These are phyloP conservation scores for Brachionus rotundiformis DNA, from an alignment of 1,140 invertebrate species.

Conservation along the genomic window DNA sequence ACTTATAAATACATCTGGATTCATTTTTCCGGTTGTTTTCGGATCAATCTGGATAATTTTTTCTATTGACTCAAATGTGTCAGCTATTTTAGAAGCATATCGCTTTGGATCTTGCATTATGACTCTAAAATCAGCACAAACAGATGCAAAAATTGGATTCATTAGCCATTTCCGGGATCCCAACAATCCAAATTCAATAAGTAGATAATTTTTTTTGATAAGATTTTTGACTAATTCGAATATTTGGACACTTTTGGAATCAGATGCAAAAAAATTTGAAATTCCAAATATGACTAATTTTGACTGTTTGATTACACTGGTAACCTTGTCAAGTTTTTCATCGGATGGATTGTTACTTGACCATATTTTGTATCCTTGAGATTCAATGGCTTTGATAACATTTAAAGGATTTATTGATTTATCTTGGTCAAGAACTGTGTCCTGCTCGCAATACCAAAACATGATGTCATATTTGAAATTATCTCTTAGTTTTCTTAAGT, in stretches of 20 bases:
- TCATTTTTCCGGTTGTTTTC: conserved; percentile 33
- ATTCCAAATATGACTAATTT: background rate
- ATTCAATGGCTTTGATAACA: conserved; percentile 55
- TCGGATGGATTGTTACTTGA: background rate
- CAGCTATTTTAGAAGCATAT: conserved; percentile 57
- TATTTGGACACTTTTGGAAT: conserved; percentile 5
- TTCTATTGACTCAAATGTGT: conserved; percentile 55
- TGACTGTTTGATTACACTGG: background rate
- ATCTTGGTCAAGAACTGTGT: background rate
- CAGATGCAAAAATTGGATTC: background rate
- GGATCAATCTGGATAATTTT: background rate
- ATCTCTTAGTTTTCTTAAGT: conserved; percentile 57
- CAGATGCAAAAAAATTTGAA: background rate
- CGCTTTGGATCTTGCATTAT: conserved; percentile 58
- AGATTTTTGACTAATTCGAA: conserved; percentile 1
- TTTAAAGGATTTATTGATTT: conserved; percentile 53
- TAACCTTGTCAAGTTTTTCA: conserved; percentile 20
- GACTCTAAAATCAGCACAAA: conserved; percentile 56
- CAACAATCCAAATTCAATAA: conserved; percentile 24
- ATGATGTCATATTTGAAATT: conserved; percentile 57
- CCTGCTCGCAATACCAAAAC: conserved; percentile 56
- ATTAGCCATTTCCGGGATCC: background rate
- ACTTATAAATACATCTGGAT: conserved; percentile 58
- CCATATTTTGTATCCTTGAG: conserved; percentile 28
- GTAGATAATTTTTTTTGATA: background rate